Evolutionary conservation across 2,797 vertebrate species (phyloP), one percentile per base, ranked within the genome.

Genomic region (Menidia menidia): DNA sequence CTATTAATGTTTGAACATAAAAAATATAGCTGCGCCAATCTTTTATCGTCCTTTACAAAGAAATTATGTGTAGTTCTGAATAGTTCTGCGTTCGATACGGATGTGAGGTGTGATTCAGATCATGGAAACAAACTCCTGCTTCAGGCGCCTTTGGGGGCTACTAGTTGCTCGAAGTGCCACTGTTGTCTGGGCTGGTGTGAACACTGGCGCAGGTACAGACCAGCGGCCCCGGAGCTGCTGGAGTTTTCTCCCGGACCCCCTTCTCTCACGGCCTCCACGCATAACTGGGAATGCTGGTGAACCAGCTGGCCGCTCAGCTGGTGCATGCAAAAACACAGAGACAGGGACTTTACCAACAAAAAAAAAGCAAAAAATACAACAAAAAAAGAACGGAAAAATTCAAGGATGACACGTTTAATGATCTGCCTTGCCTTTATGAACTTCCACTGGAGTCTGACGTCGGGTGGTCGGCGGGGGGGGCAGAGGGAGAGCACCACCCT

Each of bases 231-330:
- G 33, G n/a, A 13, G 6, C 39, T 58, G 42, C 4, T 60, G 51
- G 16, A 41, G 33, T 19, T 60, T 9, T 50, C 73, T 56, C 30
- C 31, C 0, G 43, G 54, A 51, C 50, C 85, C 80, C 62, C 87
- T 67, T 64, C 91, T 56, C 80, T 88, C 3, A 84, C 74, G n/a
- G 94, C 95, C 80, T 97, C 95, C 78, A 97, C 81, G 86, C 96
- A 98, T 77, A 95, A 92, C 71, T 95, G 95, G 62, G 96, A 95
- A 80, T 89, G 81, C 42, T 95, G 41, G 39, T 97, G 96, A 59
- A 95, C 78, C 13, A 98, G 91, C 77, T 93, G 92, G 67, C 96
- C 95, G 59, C 88, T 93, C 94, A 96, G 77, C 91, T 91, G 80
- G 47, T 73, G n/a, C 33, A 6, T 12, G 47, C 14, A 53, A 64